A percentile compares a stretch with the other conserved stretches of the same genome.
Evolutionary conservation across 2,797 vertebrate species (phyloP).

Genomic region (Podargus strigoides): DNA sequence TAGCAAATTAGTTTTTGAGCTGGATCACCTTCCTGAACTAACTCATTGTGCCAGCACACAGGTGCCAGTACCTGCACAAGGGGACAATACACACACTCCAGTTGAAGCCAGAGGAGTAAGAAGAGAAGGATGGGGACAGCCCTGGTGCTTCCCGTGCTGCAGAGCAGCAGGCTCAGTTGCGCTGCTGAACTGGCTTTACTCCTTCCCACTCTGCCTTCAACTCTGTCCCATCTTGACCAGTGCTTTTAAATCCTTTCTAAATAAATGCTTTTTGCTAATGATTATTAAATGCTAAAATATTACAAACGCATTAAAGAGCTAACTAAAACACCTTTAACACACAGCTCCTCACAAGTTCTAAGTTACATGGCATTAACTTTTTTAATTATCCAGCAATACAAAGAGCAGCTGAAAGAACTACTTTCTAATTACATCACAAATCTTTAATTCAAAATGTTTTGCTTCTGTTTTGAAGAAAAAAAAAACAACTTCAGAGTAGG

Average conservation of each 20-base stretch:
- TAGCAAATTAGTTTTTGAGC: not conserved
- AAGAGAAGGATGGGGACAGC: not conserved
- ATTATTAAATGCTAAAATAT: not conserved
- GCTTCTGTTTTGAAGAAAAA: not conserved
- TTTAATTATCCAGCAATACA: not conserved
- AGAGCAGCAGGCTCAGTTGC: not conserved
- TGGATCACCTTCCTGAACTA: not conserved
- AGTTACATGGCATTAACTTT: not conserved
- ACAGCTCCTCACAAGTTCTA: not conserved
- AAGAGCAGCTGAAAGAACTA: not conserved
- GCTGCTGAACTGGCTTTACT: not conserved
- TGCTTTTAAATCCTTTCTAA: not conserved
- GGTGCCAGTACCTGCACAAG: not conserved
- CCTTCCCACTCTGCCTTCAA: not conserved
- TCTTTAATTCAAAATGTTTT: not conserved
- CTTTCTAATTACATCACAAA: not conserved
- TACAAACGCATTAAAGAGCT: not conserved
- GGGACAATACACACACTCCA: not conserved
- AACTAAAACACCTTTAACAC: not conserved
- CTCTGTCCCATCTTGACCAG: not conserved
- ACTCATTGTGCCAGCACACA: not conserved
- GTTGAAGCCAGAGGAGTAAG: not conserved
- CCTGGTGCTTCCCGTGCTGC: fast-evolving
- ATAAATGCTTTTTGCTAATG: not conserved
- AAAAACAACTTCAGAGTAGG: not conserved